A percentile compares a stretch with the other conserved stretches of the same genome.
Conservation (phyloP, 2,797 vertebrate genomes). For the Phrynocephalus guinanensis region DNA sequence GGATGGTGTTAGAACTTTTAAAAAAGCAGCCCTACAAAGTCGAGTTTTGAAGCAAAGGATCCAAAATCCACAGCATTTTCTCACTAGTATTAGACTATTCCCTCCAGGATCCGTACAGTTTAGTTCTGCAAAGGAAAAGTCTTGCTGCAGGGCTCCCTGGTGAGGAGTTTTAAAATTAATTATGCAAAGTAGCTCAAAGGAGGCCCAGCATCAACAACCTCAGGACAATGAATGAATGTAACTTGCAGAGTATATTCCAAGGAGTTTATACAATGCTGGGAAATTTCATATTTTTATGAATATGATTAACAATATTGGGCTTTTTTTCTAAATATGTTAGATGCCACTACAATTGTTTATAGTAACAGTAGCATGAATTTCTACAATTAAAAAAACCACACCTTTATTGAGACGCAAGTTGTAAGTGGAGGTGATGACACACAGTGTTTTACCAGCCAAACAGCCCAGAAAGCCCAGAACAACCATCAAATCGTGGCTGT, state of each 20-base stretch:
- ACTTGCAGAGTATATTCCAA: neutral
- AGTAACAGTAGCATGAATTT: neutral
- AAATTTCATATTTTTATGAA: neutral
- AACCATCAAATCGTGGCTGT: too few relatives aligned
- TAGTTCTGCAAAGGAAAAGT: neutral
- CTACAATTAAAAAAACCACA: neutral
- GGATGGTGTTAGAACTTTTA: neutral
- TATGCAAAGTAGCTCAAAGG: neutral
- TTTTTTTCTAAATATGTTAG: neutral
- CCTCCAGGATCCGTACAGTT: neutral
- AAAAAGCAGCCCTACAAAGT: neutral
- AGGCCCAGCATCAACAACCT: neutral
- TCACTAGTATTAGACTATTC: neutral
- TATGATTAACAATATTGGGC: too few relatives aligned
- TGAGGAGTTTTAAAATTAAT: neutral
- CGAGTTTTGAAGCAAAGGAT: neutral
- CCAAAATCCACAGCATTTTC: neutral
- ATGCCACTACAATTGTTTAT: neutral
- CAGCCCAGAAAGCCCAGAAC: too few relatives aligned
- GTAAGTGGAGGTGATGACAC: neutral
- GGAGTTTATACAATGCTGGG: neutral
- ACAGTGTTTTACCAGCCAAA: neutral
- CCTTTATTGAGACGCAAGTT: neutral
- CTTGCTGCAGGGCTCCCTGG: neutral
- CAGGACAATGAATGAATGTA: neutral